A percentile compares a stretch with the other conserved stretches of the same genome.
phyloP scores from a whole-genome alignment of 2,888 invertebrate genomes.

The Ormia ochracea region DNA sequence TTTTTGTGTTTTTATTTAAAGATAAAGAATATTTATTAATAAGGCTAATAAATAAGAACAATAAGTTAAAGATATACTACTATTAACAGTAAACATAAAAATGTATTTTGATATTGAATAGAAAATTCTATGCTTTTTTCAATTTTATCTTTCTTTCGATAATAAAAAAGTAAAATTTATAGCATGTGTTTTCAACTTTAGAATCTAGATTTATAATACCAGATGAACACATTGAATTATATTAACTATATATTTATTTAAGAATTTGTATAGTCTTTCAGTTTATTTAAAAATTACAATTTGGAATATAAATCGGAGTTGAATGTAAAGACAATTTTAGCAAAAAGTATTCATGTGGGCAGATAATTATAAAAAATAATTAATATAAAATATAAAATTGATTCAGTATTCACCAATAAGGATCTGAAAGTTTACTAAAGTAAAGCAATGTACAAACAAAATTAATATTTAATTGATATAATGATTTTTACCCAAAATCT shows the following conservation, averaged over 20 bases:
- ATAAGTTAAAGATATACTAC: conserved; percentile 66
- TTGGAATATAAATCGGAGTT: not conserved
- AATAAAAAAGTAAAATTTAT: conserved; percentile 23
- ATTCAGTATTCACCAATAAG: too few relatives aligned
- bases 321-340: not conserved
- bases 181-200: conserved; percentile 1
- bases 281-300: not conserved
- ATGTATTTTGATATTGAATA: conserved; percentile 19
- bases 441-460: too few relatives aligned
- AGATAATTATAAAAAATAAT: not conserved
- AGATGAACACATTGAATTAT: not conserved
- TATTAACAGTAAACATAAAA: conserved; percentile 41
- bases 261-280: not conserved
- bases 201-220: conserved; percentile 9
- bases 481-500: too few relatives aligned
- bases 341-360: not conserved
- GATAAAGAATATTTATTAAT: conserved; percentile 76
- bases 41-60: conserved; percentile 74
- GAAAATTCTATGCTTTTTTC: not conserved
- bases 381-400: too few relatives aligned
- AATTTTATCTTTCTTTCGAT: conserved; percentile 38
- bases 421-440: too few relatives aligned
- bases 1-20: conserved; percentile 67
- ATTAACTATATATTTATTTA: not conserved
- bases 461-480: too few relatives aligned